Evolutionary conservation across 2,888 invertebrate genomes (phyloP), one percentile per base, ranked within the genome.

Genomic region (Agrochola macilenta): DNA sequence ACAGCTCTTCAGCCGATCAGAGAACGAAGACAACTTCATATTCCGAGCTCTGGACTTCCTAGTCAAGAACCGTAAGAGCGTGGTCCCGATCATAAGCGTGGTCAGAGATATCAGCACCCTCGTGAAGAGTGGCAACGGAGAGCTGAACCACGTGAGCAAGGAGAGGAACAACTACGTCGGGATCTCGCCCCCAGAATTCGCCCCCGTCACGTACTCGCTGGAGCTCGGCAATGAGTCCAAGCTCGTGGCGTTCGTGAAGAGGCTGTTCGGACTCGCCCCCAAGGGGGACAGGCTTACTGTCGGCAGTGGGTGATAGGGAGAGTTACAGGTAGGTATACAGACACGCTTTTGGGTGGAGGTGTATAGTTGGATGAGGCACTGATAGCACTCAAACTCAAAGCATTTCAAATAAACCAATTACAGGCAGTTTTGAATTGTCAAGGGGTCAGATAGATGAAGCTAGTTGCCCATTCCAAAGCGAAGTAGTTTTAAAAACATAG

Each of bases 121-220:
- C 5, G 93, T 96, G 0, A 94, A 91, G 65, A 95, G 93, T 11
- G 92, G 87, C 0, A 93, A 93, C 8, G 94, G 95, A 0, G 95
- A 95, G 68, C 74, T 95, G 4, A 94, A 90, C 43, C 94, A 96
- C 64, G 74, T 89, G 0, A 89, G 91, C 0, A 94, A 90, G 65
- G 96, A 95, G 82, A 90, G 89, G 3, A 95, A 95, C 39, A 94
- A 93, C 39, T 95, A 92, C 64, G 90, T 95, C 46, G 95, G 95
- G 0, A 86, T 91, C 0, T 83, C 85, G 1, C 92, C 94, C 0
- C 90, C 92, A 0, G 70, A 82, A 1, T 60, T 90, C 0, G 82
- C 90, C 0, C 92, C 94, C 0, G 76, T 91, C 0, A 87, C 91
- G 0, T 94, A 94, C 71, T 93, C 88, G 17, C 79, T 96, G 68